phyloP scores from a whole-genome alignment of 2,113 vertebrate genomes.

The Hippotragus niger region DNA sequence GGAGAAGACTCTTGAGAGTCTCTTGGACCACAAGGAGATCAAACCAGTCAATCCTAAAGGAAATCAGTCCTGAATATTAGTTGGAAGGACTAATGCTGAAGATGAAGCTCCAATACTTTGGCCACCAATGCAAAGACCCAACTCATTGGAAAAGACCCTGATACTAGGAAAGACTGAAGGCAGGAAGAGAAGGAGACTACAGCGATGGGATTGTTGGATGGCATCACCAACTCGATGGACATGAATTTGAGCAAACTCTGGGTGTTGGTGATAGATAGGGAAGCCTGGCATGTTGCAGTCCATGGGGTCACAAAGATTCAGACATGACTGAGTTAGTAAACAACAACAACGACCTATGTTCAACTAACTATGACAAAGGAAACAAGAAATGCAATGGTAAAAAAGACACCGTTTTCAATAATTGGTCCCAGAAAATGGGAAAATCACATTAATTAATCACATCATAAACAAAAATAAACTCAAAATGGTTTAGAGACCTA shows the following conservation, averaged over 20 bases:
- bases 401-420: background rate
- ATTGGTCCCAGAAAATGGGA: background rate
- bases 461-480: background rate
- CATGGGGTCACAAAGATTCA: background rate
- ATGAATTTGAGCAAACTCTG: background rate
- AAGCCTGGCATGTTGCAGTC: background rate
- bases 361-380: background rate
- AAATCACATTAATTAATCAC: background rate
- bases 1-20: background rate
- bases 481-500: background rate
- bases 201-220: background rate
- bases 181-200: background rate
- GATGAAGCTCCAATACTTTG: background rate
- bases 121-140: background rate
- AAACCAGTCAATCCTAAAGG: background rate
- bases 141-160: background rate
- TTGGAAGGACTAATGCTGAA: background rate
- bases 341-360: background rate
- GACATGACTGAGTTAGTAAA: background rate
- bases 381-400: background rate
- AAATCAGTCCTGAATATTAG: background rate
- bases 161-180: background rate
- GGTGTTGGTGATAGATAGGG: background rate
- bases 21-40: background rate
- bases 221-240: rapidly evolving